Percentiles rank a stretch among this genome's conserved stretches.
Conservation (phyloP, 1,140 invertebrate genomes). For the Chionoecetes opilio region DNA sequence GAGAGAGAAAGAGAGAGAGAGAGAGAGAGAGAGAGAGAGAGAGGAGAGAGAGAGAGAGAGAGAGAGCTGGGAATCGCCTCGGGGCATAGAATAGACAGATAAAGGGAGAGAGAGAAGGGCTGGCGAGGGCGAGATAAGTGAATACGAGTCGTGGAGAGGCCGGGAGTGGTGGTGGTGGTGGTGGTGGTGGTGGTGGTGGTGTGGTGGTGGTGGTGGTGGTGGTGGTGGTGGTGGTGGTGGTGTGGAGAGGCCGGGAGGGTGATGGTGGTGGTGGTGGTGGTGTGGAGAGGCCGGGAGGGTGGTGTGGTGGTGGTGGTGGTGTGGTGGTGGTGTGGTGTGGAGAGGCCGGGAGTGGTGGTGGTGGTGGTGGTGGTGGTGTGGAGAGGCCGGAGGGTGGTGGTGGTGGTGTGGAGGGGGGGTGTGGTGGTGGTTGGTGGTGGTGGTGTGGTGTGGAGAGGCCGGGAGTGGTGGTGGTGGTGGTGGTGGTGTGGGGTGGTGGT, state of each 20-base stretch:
- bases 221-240: background rate
- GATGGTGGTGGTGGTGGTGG: background rate
- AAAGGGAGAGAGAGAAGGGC: background rate
- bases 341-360: no score
- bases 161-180: background rate
- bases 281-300: background rate
- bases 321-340: no score
- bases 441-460: no score
- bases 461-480: no score
- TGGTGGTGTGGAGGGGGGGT: no score
- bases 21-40: background rate
- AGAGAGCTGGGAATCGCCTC: background rate
- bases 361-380: no score
- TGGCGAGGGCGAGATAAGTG: background rate
- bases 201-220: constrained; percentile 2
- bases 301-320: no score
- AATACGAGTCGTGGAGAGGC: background rate
- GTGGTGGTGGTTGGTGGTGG: no score
- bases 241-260: background rate
- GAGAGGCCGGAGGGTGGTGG: no score
- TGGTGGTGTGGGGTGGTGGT: no score
- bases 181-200: constrained; percentile 1
- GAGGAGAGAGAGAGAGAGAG: background rate
- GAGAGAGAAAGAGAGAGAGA: background rate
- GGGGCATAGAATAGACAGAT: background rate